Percentiles rank a stretch among this genome's conserved stretches.
Evolutionary conservation across 2,797 vertebrate species (phyloP).

Genomic region (Anableps anableps): DNA sequence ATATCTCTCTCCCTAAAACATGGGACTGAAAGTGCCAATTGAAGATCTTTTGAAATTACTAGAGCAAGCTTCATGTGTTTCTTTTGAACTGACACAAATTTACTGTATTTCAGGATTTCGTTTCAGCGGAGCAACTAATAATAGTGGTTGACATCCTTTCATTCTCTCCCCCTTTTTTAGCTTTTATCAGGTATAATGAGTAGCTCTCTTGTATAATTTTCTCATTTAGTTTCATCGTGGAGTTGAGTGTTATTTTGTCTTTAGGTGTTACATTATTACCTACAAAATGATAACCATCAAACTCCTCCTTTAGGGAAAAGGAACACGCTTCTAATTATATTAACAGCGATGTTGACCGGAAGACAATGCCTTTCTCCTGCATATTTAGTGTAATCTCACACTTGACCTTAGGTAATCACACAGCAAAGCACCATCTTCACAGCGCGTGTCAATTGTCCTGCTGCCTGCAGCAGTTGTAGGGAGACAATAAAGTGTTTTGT

Average conservation of each 20-base stretch:
- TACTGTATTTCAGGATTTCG: slow-evolving; percentile 35
- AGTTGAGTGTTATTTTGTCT: slow-evolving; percentile 74
- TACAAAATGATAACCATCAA: slow-evolving; percentile 75
- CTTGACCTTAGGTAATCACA: slow-evolving; percentile 64
- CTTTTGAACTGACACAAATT: slow-evolving; percentile 34
- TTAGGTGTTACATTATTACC: slow-evolving; percentile 77
- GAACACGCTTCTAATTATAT: slow-evolving; percentile 74
- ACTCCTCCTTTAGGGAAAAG: slow-evolving; percentile 61
- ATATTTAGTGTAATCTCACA: slow-evolving; percentile 57
- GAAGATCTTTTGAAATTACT: slow-evolving; percentile 20
- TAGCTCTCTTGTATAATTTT: slow-evolving; percentile 70
- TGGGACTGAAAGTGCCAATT: slow-evolving; percentile 17
- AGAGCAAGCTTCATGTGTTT: slow-evolving; percentile 21
- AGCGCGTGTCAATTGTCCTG: slow-evolving; percentile 59
- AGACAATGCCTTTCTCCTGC: slow-evolving; percentile 60
- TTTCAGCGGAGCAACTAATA: slow-evolving; percentile 53
- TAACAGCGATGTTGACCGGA: slow-evolving; percentile 65
- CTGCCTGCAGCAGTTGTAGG: slow-evolving; percentile 59
- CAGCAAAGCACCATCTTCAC: slow-evolving; percentile 47
- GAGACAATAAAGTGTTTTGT: slow-evolving; percentile 34
- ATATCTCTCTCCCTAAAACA: slow-evolving; percentile 4
- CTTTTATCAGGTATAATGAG: slow-evolving; percentile 66
- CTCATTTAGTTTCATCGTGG: slow-evolving; percentile 60
- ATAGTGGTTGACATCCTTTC: slow-evolving; percentile 41
- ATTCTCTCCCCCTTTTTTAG: slow-evolving; percentile 22